phyloP scores from a whole-genome alignment of 2,797 vertebrate species.

The Falco naumanni region DNA sequence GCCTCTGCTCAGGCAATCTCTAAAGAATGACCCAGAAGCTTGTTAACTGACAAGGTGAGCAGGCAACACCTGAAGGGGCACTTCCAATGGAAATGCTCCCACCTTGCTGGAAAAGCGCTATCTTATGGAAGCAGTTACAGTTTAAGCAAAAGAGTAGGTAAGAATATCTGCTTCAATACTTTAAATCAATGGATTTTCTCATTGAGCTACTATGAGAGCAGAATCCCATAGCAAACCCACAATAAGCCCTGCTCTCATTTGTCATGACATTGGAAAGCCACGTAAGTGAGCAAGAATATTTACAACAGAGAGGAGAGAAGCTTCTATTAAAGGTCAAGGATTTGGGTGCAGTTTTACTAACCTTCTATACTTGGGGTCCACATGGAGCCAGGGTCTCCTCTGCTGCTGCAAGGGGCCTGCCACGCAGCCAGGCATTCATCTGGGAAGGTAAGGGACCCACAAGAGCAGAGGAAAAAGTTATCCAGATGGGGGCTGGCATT shows the following conservation, averaged over 20 bases:
- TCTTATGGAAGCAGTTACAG: background rate
- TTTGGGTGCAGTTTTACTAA: background rate
- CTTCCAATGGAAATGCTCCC: background rate
- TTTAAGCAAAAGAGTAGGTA: background rate
- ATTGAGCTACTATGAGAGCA: background rate
- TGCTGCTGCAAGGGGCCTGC: background rate
- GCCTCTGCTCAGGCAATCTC: background rate
- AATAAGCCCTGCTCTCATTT: background rate
- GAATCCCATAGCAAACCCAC: background rate
- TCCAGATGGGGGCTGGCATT: background rate
- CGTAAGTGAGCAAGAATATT: background rate
- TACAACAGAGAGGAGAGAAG: background rate
- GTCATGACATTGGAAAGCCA: background rate
- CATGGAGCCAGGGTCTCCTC: background rate
- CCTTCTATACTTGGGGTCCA: constrained; percentile 23
- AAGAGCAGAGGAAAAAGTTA: background rate
- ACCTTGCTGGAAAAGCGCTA: background rate
- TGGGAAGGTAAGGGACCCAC: background rate
- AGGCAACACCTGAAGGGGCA: background rate
- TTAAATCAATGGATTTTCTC: background rate
- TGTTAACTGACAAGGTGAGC: background rate
- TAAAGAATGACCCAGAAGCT: background rate
- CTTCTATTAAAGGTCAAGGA: background rate
- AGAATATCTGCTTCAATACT: background rate
- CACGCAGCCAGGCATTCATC: background rate